A percentile compares a stretch with the other conserved stretches of the same genome.
Evolutionary conservation across 2,113 vertebrate genomes (phyloP).

Genomic region (Anseranas semipalmata): DNA sequence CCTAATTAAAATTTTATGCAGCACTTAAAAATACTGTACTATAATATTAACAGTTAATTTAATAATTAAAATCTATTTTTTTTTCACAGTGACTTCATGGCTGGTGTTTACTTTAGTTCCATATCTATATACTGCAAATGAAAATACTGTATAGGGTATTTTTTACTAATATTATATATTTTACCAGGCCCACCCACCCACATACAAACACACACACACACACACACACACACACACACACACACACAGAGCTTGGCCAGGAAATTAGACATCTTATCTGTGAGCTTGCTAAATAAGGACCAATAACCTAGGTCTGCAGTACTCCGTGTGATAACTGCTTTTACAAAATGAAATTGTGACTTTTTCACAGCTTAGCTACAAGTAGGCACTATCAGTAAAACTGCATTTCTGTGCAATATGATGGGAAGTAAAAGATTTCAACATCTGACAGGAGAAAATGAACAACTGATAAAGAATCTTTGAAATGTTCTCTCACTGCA

Average conservation of each 20-base stretch:
- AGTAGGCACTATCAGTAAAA: constrained; percentile 79
- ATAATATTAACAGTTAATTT: constrained; percentile 48
- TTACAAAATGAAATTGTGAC: constrained; percentile 85
- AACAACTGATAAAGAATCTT: constrained; percentile 80
- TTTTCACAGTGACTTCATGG: not conserved
- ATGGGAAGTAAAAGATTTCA: constrained; percentile 76
- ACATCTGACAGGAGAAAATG: constrained; percentile 82
- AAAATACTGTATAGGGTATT: not conserved
- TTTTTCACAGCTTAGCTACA: constrained; percentile 78
- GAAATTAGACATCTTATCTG: constrained; percentile 87
- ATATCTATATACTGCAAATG: not conserved
- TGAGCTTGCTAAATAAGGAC: constrained; percentile 78
- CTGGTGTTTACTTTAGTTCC: not conserved
- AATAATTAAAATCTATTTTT: constrained; percentile 31
- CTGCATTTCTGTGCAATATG: constrained; percentile 77
- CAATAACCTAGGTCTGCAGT: constrained; percentile 77
- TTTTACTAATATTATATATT: constrained; percentile 54
- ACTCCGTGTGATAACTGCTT: constrained; percentile 77
- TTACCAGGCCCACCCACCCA: constrained; percentile 37
- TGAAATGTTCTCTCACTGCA: constrained; percentile 75
- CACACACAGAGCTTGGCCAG: constrained; percentile 68
- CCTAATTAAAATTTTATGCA: constrained; percentile 38
- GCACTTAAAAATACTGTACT: constrained; percentile 23
- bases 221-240: not conserved
- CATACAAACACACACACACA: not conserved